phyloP scores from a whole-genome alignment of 2,888 invertebrate species.

The Drosophila anomalata region DNA sequence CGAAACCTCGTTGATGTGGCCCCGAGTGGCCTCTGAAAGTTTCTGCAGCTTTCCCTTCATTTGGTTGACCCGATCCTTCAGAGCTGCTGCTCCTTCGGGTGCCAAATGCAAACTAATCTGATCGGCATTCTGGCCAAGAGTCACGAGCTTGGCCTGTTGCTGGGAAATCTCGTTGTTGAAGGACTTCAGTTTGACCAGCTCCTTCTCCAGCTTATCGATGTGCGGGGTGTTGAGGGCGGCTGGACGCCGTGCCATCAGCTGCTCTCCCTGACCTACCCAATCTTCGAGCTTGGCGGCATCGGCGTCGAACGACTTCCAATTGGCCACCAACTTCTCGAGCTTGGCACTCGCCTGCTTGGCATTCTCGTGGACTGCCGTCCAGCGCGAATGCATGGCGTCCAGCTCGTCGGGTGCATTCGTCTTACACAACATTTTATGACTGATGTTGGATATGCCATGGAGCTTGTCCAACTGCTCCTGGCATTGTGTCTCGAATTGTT shows the following conservation, averaged over 20 bases:
- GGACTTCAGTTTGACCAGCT: slow-evolving; percentile 90
- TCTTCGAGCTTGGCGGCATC: slow-evolving; percentile 90
- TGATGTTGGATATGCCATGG: slow-evolving; percentile 89
- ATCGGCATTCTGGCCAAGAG: slow-evolving; percentile 91
- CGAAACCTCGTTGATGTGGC: slow-evolving; percentile 91
- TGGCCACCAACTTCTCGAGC: slow-evolving; percentile 90
- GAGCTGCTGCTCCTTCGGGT: slow-evolving; percentile 89
- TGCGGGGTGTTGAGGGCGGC: slow-evolving; percentile 88
- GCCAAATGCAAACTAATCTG: slow-evolving; percentile 90
- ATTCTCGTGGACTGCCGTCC: slow-evolving; percentile 92
- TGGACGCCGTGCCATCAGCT: slow-evolving; percentile 86
- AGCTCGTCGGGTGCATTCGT: slow-evolving; percentile 92
- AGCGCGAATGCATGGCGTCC: slow-evolving; percentile 92
- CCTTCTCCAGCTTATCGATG: slow-evolving; percentile 90
- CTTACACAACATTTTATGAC: slow-evolving; percentile 90
- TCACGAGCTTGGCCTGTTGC: slow-evolving; percentile 92
- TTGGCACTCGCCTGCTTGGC: slow-evolving; percentile 91
- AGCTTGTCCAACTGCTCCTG: slow-evolving; percentile 90
- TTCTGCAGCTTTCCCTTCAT: slow-evolving; percentile 90
- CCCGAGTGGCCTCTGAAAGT: slow-evolving; percentile 90
- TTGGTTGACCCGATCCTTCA: slow-evolving; percentile 90
- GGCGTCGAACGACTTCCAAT: slow-evolving; percentile 92
- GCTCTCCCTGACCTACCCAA: slow-evolving; percentile 90
- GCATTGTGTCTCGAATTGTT: slow-evolving; percentile 90
- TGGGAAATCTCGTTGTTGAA: slow-evolving; percentile 93